Evolutionary conservation across 35 echinoderm and acorn worm genomes (phyloP), one percentile per base, ranked within the genome.

Genomic region (Holothuria glaberrima): DNA sequence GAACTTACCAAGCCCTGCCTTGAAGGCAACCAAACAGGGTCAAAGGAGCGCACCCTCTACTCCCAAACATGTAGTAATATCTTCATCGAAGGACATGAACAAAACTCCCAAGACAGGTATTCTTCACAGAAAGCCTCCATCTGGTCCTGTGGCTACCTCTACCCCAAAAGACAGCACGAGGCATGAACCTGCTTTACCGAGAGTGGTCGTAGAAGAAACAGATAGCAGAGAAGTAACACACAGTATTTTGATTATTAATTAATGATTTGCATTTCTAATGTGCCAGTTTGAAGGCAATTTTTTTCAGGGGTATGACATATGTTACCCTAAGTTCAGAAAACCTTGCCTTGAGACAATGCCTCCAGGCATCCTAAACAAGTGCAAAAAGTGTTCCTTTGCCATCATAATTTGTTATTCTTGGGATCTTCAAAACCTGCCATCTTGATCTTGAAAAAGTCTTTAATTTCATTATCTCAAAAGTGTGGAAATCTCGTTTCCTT

Each of bases 101-200:
- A 63, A 33, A 31, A 68, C 83, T 25, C 83, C 83, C 16, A 68
- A 25, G 35, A 60, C 59, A 36, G 83, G 10, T 13, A 32, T 46
- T 19, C 45, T 61, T 21, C 26, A 41, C 36, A 58, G 61, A 26
- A 86, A 86, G 45, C 83, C 83, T 38, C 83, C 83, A 6, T 36
- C 59, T 29, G 83, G 29, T 19, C 83, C 83, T 25, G 36, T 86
- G 6, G 58, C 83, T 13, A 86, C 83, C 0, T 86, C 83, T 4
- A 68, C 83, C 12, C 83, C 83, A 12, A 86, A 86, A 66, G 83
- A 86, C 19, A 45, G 31, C 0, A 67, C 30, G 30, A 86, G 59
- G 35, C 80, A 83, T 24, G 14, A 59, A 61, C 28, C 74, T 78
- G 74, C 41, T 19, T 1, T 33, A 26, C 66, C 66, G 21, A 26